These are phyloP conservation scores for Eretmochelys imbricata DNA, from an alignment of 2,113 vertebrate species.

Conservation along the genomic window DNA sequence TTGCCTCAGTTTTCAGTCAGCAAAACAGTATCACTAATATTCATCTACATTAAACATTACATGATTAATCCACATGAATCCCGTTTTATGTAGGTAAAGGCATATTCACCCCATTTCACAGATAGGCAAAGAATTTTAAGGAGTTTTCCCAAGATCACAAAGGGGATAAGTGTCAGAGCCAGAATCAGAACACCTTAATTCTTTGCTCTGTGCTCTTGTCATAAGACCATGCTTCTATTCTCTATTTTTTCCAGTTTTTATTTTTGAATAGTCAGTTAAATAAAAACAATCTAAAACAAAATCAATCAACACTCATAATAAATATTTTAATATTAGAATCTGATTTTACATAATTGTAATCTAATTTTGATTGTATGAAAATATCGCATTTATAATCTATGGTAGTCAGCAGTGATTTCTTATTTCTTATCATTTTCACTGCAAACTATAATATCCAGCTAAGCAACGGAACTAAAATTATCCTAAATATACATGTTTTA, in stretches of 20 bases:
- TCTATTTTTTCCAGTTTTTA: background rate
- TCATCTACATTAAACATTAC: background rate
- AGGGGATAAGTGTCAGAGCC: background rate
- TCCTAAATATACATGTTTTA: background rate
- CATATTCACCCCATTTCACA: background rate
- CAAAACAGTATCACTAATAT: background rate
- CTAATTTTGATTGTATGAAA: background rate
- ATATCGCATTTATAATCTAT: slow-evolving; percentile 6
- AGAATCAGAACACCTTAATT: background rate
- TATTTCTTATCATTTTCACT: slow-evolving; percentile 2
- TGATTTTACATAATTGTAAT: background rate
- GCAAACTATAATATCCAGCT: background rate
- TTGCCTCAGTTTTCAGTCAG: background rate
- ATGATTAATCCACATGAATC: background rate
- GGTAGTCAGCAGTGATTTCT: background rate
- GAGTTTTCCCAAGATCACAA: background rate
- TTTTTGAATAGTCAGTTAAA: background rate
- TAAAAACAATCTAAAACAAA: background rate
- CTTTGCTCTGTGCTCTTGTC: background rate
- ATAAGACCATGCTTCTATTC: background rate
- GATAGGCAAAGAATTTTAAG: background rate
- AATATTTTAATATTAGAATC: background rate
- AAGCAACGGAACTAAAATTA: background rate
- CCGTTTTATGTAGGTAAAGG: background rate
- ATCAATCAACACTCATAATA: background rate